phyloP scores from a whole-genome alignment of 2,113 vertebrate species.

The Zosterops japonicus region DNA sequence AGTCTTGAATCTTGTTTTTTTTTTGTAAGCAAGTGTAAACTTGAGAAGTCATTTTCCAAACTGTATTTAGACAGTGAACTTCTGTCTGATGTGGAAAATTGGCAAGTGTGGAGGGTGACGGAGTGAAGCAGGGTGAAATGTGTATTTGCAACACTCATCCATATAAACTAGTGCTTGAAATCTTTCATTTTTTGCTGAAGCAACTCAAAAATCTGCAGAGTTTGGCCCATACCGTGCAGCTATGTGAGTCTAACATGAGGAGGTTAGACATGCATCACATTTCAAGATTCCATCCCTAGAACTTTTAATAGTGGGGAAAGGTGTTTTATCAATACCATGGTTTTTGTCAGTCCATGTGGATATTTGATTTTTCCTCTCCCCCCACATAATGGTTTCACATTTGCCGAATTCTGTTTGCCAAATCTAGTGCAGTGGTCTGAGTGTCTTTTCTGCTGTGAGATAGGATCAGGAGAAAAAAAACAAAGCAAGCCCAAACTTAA shows the following conservation, averaged over 20 bases:
- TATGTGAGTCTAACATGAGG: neutral
- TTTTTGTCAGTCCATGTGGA: neutral
- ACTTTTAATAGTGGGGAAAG: neutral
- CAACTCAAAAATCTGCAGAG: neutral
- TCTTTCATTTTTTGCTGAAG: neutral
- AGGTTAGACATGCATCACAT: neutral
- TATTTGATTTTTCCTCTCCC: neutral
- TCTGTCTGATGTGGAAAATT: neutral
- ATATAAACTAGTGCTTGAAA: neutral
- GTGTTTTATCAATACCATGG: neutral
- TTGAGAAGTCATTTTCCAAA: neutral
- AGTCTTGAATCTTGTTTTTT: fast-evolving
- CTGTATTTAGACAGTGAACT: neutral
- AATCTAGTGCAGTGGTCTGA: no score
- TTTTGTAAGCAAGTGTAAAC: neutral
- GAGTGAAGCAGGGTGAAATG: neutral
- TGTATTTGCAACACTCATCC: neutral
- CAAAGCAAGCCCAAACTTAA: no score
- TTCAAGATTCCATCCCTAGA: neutral
- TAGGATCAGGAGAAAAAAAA: no score
- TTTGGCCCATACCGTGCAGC: neutral
- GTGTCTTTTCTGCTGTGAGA: no score
- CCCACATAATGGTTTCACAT: no score
- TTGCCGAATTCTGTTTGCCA: no score
- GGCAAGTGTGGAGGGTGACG: neutral